These are phyloP conservation scores for Pedionomus torquatus DNA, from an alignment of 2,113 vertebrate species.

Conservation along the genomic window DNA sequence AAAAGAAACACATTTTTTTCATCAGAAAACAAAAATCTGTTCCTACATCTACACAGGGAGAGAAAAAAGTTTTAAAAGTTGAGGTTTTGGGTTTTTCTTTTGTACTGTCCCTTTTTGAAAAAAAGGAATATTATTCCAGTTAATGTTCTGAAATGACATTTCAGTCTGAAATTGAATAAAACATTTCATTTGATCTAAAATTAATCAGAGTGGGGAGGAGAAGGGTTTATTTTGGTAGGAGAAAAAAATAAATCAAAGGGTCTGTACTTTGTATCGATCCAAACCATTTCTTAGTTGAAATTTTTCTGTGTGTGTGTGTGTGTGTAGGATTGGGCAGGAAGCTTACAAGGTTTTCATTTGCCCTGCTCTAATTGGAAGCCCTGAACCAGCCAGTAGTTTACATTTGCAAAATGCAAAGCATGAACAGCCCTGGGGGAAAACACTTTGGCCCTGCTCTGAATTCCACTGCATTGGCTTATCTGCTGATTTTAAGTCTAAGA, in stretches of 20 bases:
- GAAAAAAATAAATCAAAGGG: background rate
- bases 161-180: constrained; percentile 31
- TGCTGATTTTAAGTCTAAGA: background rate
- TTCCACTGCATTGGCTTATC: background rate
- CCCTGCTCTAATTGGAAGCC: constrained; percentile 22
- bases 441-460: background rate
- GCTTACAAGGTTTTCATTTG: background rate
- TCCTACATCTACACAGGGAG: background rate
- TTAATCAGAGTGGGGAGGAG: background rate
- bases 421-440: background rate
- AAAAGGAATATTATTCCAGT: constrained; percentile 21
- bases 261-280: background rate
- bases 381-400: background rate
- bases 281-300: background rate
- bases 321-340: background rate
- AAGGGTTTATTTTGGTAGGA: constrained; percentile 21
- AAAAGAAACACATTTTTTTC: fast-evolving
- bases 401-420: background rate
- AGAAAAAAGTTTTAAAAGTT: background rate
- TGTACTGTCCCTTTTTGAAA: background rate
- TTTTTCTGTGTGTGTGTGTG: background rate
- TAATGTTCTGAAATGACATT: constrained; percentile 30
- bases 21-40: background rate
- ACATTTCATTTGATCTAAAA: constrained; percentile 56
- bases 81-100: background rate